phyloP scores from a whole-genome alignment of 2,888 invertebrate genomes.

The Mythimna vitellina region DNA sequence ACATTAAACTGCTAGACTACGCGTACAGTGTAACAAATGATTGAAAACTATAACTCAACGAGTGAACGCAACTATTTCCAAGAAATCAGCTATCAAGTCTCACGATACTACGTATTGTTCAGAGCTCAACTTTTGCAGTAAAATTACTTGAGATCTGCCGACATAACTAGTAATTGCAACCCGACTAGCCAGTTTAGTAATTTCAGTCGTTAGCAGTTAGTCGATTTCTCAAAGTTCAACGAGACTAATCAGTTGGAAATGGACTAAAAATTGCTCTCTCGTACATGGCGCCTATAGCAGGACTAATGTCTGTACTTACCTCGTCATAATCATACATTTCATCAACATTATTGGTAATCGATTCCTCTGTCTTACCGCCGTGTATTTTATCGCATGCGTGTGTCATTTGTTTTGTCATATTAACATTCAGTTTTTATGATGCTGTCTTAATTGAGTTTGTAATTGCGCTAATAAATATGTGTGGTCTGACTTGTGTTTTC shows the following conservation, averaged over 20 bases:
- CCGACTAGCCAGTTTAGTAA: slow-evolving; percentile 41
- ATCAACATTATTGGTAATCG: slow-evolving; percentile 46
- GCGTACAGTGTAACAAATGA: slow-evolving; percentile 44
- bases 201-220: slow-evolving; percentile 58
- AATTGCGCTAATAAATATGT: slow-evolving; percentile 49
- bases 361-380: slow-evolving; percentile 12
- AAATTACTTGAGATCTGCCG: slow-evolving; percentile 48
- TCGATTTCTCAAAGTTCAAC: slow-evolving; percentile 47
- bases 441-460: slow-evolving; percentile 43
- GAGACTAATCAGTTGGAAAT: slow-evolving; percentile 45
- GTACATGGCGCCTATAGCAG: slow-evolving; percentile 19
- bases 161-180: slow-evolving; percentile 45
- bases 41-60: slow-evolving; percentile 49
- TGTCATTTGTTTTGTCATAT: slow-evolving; percentile 44
- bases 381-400: slow-evolving; percentile 15
- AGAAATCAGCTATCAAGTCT: slow-evolving; percentile 49
- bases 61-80: slow-evolving; percentile 38
- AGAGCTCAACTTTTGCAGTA: slow-evolving; percentile 38
- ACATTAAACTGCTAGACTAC: slow-evolving; percentile 21
- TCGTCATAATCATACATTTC: slow-evolving; percentile 43
- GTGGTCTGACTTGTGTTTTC: slow-evolving; percentile 16
- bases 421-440: slow-evolving; percentile 37
- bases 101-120: slow-evolving; percentile 52
- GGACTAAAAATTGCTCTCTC: slow-evolving; percentile 32
- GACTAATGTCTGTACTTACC: slow-evolving; percentile 36